These are phyloP conservation scores for Nomada goodeniana DNA, from an alignment of 2,888 invertebrate species.

Conservation along the genomic window DNA sequence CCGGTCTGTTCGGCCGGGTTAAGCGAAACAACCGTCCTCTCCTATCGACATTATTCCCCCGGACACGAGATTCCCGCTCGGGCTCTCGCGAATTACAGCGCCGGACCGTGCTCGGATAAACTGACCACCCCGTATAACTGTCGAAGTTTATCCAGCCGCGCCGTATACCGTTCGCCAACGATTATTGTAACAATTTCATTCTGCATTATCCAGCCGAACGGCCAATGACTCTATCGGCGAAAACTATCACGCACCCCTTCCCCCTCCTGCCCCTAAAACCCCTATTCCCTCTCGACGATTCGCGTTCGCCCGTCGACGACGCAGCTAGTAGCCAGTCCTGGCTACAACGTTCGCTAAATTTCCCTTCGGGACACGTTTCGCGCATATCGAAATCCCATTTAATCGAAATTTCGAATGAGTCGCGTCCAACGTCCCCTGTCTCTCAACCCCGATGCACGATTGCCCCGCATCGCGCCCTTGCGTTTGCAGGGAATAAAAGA, in stretches of 20 bases:
- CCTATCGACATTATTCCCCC: conserved; percentile 1
- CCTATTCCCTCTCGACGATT: background rate
- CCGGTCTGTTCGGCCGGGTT: conserved; percentile 1
- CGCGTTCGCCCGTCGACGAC: conserved; percentile 35
- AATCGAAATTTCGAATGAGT: conserved; percentile 76
- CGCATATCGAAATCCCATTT: conserved; percentile 78
- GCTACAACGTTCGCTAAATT: conserved; percentile 73
- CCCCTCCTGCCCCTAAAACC: background rate
- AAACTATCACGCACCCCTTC: conserved; percentile 59
- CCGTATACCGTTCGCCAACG: conserved; percentile 68
- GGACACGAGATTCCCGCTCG: conserved; percentile 13
- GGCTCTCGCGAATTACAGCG: conserved; percentile 43
- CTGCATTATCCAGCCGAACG: conserved; percentile 74
- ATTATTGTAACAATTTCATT: conserved; percentile 80
- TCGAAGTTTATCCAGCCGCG: conserved; percentile 62
- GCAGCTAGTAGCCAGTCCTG: conserved; percentile 19
- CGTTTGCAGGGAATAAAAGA: conserved; percentile 21
- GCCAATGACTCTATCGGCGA: conserved; percentile 69
- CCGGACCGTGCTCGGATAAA: conserved; percentile 33
- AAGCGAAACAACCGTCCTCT: conserved; percentile 5
- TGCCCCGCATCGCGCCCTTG: conserved; percentile 14
- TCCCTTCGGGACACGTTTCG: conserved; percentile 76
- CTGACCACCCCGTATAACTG: conserved; percentile 57
- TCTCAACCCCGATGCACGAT: background rate
- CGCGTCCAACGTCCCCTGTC: conserved; percentile 7